Evolutionary conservation across 2,888 invertebrate genomes (phyloP).

Genomic region (Strigamia crassipes): DNA sequence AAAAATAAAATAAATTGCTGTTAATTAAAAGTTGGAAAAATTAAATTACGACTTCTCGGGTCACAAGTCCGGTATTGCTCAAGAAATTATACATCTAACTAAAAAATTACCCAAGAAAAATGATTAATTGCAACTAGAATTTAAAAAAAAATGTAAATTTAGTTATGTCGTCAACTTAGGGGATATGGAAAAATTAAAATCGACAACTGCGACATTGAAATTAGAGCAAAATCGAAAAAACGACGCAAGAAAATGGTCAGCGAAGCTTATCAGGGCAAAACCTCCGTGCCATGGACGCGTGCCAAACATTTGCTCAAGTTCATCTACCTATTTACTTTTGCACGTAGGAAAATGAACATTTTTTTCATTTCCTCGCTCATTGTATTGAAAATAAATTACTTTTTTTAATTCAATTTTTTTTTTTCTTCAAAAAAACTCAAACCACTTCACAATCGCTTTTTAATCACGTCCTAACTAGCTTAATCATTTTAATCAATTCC

Average conservation of each 20-base stretch:
- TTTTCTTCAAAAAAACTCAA: no score
- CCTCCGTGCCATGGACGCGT: slow-evolving; percentile 23
- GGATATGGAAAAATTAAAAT: no score
- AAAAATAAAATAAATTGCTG: neutral
- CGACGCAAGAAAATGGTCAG: neutral
- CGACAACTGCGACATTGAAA: no score
- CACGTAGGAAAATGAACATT: neutral
- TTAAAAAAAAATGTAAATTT: no score
- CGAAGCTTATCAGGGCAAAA: slow-evolving; percentile 18
- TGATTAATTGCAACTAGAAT: no score
- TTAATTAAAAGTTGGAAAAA: neutral
- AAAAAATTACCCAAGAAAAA: no score
- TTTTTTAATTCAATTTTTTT: no score
- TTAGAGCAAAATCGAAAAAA: neutral
- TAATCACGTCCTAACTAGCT: neutral
- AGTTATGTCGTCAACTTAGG: no score
- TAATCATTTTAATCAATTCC: neutral
- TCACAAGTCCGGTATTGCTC: no score
- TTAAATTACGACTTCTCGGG: neutral
- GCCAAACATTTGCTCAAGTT: slow-evolving; percentile 39
- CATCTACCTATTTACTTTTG: slow-evolving; percentile 19
- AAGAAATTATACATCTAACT: no score
- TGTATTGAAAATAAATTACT: neutral
- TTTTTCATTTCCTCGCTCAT: neutral
- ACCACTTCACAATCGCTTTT: neutral